Evolutionary conservation across 2,113 vertebrate genomes (phyloP).

Genomic region (Theristicus caerulescens): DNA sequence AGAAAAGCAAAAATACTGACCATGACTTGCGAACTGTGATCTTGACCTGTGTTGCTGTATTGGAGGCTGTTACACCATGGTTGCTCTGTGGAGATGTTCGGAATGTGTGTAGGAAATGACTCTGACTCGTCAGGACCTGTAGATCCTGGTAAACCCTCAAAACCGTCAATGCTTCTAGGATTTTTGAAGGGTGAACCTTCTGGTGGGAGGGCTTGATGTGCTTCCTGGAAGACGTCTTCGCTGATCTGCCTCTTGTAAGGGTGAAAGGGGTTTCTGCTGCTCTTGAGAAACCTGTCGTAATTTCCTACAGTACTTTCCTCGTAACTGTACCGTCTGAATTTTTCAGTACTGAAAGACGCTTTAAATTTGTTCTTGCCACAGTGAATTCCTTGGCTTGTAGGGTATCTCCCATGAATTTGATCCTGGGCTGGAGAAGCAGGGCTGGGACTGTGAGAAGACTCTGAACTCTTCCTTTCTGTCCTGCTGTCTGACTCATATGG

Average conservation of each 20-base stretch:
- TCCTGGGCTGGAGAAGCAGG: conserved; percentile 71
- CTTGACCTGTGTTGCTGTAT: conserved; percentile 59
- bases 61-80: conserved; percentile 73
- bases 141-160: conserved; percentile 58
- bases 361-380: conserved; percentile 54
- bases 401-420: conserved; percentile 60
- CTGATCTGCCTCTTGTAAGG: conserved; percentile 85
- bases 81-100: conserved; percentile 59
- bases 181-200: conserved; percentile 73
- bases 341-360: conserved; percentile 64
- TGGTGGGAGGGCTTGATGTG: conserved; percentile 55
- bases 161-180: conserved; percentile 61
- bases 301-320: conserved; percentile 70
- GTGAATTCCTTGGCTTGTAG: conserved; percentile 3
- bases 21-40: conserved; percentile 71
- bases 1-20: conserved; percentile 39
- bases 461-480: conserved; percentile 64
- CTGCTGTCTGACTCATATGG: conserved; percentile 63
- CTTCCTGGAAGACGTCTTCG: conserved; percentile 74
- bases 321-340: conserved; percentile 75
- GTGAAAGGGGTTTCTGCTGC: conserved; percentile 77
- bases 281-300: conserved; percentile 69
- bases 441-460: conserved; percentile 77
- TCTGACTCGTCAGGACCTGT: conserved; percentile 48
- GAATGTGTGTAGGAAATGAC: conserved; percentile 55